These are phyloP conservation scores for Eupithecia subfuscata DNA, from an alignment of 2,888 invertebrate species.

Conservation along the genomic window DNA sequence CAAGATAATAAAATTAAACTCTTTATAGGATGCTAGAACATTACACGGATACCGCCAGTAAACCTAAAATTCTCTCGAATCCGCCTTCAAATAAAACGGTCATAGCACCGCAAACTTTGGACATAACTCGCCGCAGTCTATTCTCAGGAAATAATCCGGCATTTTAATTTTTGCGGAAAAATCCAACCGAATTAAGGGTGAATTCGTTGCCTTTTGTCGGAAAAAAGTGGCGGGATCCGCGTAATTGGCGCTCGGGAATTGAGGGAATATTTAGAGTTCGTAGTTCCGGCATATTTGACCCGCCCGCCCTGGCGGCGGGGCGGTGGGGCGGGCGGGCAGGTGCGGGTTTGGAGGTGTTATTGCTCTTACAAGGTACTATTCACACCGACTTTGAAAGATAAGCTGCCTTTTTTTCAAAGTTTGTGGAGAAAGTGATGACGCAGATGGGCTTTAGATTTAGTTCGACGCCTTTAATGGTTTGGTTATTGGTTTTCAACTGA, in stretches of 20 bases:
- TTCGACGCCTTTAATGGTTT: background rate
- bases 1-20: constrained; percentile 1
- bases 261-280: constrained; percentile 53
- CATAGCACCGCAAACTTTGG: constrained; percentile 33
- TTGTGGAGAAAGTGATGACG: background rate
- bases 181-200: constrained; percentile 56
- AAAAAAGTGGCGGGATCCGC: constrained; percentile 50
- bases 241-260: constrained; percentile 62
- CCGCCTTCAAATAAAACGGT: constrained; percentile 34
- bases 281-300: constrained; percentile 25
- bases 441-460: background rate
- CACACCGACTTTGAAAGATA: background rate
- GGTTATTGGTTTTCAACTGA: background rate
- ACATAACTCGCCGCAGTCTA: constrained; percentile 50
- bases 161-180: constrained; percentile 53
- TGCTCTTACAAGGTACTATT: background rate
- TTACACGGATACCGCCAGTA: constrained; percentile 15
- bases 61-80: constrained; percentile 19
- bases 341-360: background rate
- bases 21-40: background rate
- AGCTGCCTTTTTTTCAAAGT: background rate
- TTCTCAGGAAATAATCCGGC: constrained; percentile 53
- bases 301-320: background rate
- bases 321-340: background rate
- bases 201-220: constrained; percentile 56